Conservation (phyloP, 2,113 vertebrate species). For the Hymenochirus boettgeri region DNA sequence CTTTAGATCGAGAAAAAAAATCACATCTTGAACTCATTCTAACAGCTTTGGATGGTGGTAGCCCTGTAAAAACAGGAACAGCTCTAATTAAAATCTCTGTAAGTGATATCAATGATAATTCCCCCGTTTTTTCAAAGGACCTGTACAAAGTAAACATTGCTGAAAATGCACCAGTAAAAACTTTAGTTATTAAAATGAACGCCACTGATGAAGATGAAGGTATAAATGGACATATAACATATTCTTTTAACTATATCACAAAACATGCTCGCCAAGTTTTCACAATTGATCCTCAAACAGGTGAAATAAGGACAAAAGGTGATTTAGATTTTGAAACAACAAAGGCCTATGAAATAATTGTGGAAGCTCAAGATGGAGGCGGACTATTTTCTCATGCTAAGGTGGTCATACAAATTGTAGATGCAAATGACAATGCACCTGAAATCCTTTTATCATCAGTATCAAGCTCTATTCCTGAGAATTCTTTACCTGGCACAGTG, state of each 20-base stretch:
- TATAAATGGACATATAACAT: conserved; percentile 44
- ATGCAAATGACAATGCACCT: conserved; percentile 65
- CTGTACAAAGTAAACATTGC: conserved; percentile 52
- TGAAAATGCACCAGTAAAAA: conserved; percentile 47
- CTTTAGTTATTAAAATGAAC: conserved; percentile 27
- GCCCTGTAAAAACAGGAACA: conserved; percentile 53
- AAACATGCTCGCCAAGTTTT: conserved; percentile 44
- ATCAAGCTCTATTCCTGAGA: conserved; percentile 59
- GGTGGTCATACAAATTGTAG: conserved; percentile 61
- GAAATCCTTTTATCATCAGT: conserved; percentile 51
- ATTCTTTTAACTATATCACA: conserved; percentile 43
- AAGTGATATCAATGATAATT: conserved; percentile 58
- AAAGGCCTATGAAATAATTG: conserved; percentile 53
- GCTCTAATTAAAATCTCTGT: conserved; percentile 52
- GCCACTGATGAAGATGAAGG: conserved; percentile 52
- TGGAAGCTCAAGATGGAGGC: conserved; percentile 63
- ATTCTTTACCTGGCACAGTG: conserved; percentile 54
- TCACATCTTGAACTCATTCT: conserved; percentile 42
- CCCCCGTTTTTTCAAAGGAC: conserved; percentile 21
- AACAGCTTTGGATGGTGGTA: conserved; percentile 55
- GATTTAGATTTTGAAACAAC: conserved; percentile 53
- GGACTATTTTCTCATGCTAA: conserved; percentile 58
- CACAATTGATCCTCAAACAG: conserved; percentile 47
- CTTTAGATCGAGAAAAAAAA: conserved; percentile 47
- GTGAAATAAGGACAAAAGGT: conserved; percentile 45